A percentile compares a stretch with the other conserved stretches of the same genome.
phyloP scores from a whole-genome alignment of 2,888 invertebrate genomes.

The Hoplodrina ambigua region DNA sequence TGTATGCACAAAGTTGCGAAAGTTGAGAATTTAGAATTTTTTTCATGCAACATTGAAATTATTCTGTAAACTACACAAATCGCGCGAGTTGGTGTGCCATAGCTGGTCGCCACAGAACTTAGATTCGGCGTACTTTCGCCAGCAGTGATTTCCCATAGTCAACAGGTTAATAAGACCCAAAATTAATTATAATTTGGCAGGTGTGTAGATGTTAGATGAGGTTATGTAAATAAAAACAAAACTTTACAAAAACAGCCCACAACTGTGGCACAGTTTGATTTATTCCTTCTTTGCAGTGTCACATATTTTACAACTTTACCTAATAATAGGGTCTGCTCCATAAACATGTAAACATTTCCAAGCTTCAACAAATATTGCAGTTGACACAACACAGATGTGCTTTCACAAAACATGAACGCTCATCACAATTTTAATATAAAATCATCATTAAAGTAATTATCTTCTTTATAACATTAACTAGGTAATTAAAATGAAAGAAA shows the following conservation, averaged over 20 bases:
- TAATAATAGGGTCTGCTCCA: constrained; percentile 73
- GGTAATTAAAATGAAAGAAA: constrained; percentile 38
- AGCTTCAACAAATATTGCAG: constrained; percentile 66
- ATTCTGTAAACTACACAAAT: no score
- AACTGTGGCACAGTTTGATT: constrained; percentile 86
- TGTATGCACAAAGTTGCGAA: no score
- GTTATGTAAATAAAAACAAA: constrained; percentile 29
- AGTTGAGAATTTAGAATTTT: no score
- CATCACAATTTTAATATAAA: constrained; percentile 44
- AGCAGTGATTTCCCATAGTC: no score
- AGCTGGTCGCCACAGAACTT: no score
- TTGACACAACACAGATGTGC: constrained; percentile 57
- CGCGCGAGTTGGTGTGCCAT: no score
- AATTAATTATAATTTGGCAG: no score
- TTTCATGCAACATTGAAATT: no score
- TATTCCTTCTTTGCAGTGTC: constrained; percentile 84
- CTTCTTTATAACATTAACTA: constrained; percentile 26
- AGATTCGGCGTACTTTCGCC: no score
- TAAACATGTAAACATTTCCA: constrained; percentile 71
- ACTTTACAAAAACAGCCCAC: constrained; percentile 84
- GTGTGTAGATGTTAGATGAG: not conserved
- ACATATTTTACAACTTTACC: constrained; percentile 76
- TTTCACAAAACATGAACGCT: constrained; percentile 48
- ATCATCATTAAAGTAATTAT: constrained; percentile 38
- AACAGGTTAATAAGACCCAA: no score